Evolutionary conservation across 2,888 invertebrate species (phyloP).

Genomic region (Aphidius colemani): DNA sequence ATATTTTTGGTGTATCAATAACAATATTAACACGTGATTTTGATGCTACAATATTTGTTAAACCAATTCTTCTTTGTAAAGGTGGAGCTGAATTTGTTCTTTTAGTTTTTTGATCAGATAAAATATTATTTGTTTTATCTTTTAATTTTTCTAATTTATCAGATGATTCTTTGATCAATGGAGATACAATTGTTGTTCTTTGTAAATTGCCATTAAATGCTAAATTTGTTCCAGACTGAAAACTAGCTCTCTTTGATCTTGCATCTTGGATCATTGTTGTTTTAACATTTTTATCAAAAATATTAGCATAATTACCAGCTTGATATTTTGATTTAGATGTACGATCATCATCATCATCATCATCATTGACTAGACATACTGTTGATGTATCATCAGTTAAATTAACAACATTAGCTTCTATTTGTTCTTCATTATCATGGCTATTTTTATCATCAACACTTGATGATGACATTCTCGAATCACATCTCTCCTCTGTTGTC

Average conservation of each 20-base stretch:
- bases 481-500: constrained; percentile 52
- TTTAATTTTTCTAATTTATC: constrained; percentile 9
- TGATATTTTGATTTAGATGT: neutral
- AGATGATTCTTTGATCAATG: constrained; percentile 22
- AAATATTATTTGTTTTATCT: neutral
- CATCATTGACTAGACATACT: constrained; percentile 16
- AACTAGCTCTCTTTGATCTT: constrained; percentile 49
- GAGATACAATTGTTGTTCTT: constrained; percentile 9
- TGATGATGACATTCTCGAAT: constrained; percentile 46
- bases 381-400: neutral
- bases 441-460: constrained; percentile 35
- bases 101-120: constrained; percentile 32
- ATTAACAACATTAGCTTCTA: neutral
- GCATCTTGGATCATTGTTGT: constrained; percentile 18
- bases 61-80: constrained; percentile 32
- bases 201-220: constrained; percentile 41
- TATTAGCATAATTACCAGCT: neutral
- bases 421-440: neutral
- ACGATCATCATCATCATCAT: neutral
- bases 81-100: constrained; percentile 52
- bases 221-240: constrained; percentile 47
- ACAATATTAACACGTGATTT: constrained; percentile 48
- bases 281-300: constrained; percentile 23
- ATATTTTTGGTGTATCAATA: constrained; percentile 43
- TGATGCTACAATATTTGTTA: constrained; percentile 14